Conservation (phyloP, 2,797 vertebrate species). For the Sciurus vulgaris region DNA sequence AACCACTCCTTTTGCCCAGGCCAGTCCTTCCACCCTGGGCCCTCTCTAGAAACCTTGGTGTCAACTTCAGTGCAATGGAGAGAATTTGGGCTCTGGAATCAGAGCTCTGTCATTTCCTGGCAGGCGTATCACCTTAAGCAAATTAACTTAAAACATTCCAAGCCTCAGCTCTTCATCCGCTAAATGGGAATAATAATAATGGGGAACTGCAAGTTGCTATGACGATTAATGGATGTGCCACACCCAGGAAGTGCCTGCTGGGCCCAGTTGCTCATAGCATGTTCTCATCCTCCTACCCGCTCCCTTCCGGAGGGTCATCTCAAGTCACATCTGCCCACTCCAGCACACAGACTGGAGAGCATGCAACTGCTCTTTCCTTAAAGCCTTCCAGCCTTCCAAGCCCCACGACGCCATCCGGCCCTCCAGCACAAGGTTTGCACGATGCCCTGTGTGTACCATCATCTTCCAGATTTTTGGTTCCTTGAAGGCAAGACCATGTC, state of each 20-base stretch:
- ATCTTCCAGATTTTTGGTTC: conserved; percentile 9
- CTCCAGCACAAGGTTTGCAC: not conserved
- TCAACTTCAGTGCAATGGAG: not conserved
- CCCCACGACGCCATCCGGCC: not conserved
- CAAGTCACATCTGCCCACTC: not conserved
- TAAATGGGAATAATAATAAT: not conserved
- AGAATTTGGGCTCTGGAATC: conserved; percentile 1
- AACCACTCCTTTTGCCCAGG: not conserved
- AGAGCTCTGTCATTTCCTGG: not conserved
- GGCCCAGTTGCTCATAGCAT: not conserved
- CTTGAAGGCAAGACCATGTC: not conserved
- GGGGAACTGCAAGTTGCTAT: not conserved
- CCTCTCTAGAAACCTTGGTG: not conserved
- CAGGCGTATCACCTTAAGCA: not conserved
- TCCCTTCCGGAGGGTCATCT: not conserved
- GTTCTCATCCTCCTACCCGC: not conserved
- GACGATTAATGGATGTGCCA: not conserved
- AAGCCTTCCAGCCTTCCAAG: not conserved
- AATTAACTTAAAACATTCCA: not conserved
- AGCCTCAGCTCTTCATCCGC: conserved; percentile 16
- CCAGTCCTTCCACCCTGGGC: not conserved
- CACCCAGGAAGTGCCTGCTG: rapidly evolving
- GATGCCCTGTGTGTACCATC: not conserved
- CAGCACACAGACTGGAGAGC: not conserved
- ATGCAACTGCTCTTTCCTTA: not conserved